Base-by-base conservation (phyloP, 2,888 invertebrate species). In the Aphodius granarius region DNA sequence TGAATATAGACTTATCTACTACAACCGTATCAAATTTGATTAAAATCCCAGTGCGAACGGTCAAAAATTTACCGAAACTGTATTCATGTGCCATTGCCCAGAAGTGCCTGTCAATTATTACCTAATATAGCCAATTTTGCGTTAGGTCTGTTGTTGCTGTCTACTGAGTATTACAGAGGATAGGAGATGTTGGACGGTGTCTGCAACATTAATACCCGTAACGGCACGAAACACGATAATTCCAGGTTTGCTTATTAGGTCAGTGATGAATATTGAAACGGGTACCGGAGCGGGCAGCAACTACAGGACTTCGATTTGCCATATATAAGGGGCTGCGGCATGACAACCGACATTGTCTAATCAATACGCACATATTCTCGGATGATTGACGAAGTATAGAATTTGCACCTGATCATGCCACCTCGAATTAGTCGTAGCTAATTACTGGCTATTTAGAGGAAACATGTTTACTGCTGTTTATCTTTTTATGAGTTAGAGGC, bases 261-360 rank as follows among this genome's bases (percentile, higher is more conserved):
- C 78, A 78, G 75, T 43, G 76, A 78, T 78, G 77, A 78, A 78
- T 78, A 78, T 78, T 78, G 78, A 75, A 78, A 77, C 62, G 72
- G 71, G 66, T 71, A 70, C 78, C 74, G 78, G 73, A 77, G 78
- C 74, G 66, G 75, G 6, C 43, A 43, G 43, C 43, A 9, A 43
- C 43, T 9, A 76, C 76, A 76, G 71, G 76, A 63, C 73, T 74
- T 75, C 70, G 64, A 64, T 74, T 78, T 78, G 77, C 73, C 78
- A 78, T 76, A 73, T n/a, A 65, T 13, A 43, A 1, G 43, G n/a
- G 43, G 43, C 13, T 43, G 43, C 13, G 15, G 73, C 75, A 71
- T 77, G 76, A 76, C 23, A 19, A 22, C 43, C 43, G 65, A 73
- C 20, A 63, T 71, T 70, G 70, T 63, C 66, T 75, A 73, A 75